Conservation (phyloP, 2,888 invertebrate species). For the Drosophila formosana region DNA sequence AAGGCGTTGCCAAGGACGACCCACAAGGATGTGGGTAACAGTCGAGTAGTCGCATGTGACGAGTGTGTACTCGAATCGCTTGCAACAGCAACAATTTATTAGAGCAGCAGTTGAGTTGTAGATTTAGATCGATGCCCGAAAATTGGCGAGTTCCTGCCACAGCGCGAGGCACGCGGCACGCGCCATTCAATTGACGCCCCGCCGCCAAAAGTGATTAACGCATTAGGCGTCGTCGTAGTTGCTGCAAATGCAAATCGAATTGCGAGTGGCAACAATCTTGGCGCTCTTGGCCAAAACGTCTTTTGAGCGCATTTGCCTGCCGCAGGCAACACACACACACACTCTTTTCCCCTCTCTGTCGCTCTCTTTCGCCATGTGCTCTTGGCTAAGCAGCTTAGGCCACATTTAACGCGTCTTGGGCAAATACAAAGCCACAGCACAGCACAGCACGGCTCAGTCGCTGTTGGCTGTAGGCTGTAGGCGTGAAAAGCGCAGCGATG, state of each 20-base stretch:
- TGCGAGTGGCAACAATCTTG: slow-evolving; percentile 26
- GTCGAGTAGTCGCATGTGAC: slow-evolving; percentile 7
- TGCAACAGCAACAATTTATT: slow-evolving; percentile 73
- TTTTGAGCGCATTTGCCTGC: slow-evolving; percentile 52
- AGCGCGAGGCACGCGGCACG: slow-evolving; percentile 71
- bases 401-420: slow-evolving; percentile 78
- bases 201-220: slow-evolving; percentile 76
- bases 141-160: slow-evolving; percentile 72
- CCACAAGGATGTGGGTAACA: slow-evolving; percentile 14
- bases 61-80: slow-evolving; percentile 35
- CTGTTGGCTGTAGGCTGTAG: slow-evolving; percentile 54
- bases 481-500: slow-evolving; percentile 75
- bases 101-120: slow-evolving; percentile 68
- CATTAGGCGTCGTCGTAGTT: slow-evolving; percentile 51
- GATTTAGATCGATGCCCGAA: slow-evolving; percentile 50
- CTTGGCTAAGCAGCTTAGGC: slow-evolving; percentile 77
- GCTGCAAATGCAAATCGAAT: slow-evolving; percentile 69
- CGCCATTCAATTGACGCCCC: slow-evolving; percentile 73
- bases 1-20: slow-evolving; percentile 69
- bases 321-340: slow-evolving; percentile 3
- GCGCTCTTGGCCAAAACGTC: slow-evolving; percentile 20
- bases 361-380: slow-evolving; percentile 2
- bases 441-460: slow-evolving; percentile 28
- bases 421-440: slow-evolving; percentile 54
- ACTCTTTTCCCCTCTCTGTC: neutral